phyloP scores from a whole-genome alignment of 2,888 invertebrate genomes.

The Zonitis immaculata region DNA sequence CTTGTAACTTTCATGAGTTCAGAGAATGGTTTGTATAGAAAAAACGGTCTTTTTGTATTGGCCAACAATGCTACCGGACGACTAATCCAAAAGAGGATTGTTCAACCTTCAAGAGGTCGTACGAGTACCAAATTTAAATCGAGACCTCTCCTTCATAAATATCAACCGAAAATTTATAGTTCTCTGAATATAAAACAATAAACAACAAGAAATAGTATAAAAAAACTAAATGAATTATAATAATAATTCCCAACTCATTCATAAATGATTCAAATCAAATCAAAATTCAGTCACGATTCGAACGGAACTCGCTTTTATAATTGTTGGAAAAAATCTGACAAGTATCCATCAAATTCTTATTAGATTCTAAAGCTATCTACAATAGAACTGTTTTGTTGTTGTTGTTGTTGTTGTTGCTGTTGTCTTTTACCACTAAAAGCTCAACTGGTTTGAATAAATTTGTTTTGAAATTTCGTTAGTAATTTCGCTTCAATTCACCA shows the following conservation, averaged over 20 bases:
- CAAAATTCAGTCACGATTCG: no score
- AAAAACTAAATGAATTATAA: not conserved
- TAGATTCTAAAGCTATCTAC: no score
- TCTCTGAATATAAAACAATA: not conserved
- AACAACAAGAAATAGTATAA: not conserved
- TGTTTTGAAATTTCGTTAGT: not conserved
- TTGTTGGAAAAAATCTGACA: not conserved
- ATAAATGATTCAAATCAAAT: not conserved
- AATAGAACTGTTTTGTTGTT: no score
- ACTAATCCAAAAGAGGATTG: constrained; percentile 8
- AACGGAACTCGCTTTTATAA: no score
- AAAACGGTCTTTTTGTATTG: not conserved
- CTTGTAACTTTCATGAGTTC: constrained; percentile 1
- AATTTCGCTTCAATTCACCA: not conserved
- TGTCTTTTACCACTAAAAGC: no score
- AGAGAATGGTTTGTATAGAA: not conserved
- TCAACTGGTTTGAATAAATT: no score
- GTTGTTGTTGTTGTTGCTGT: no score
- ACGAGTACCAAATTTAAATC: constrained; percentile 11
- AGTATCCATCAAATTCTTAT: not conserved
- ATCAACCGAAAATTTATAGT: not conserved
- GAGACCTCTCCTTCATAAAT: not conserved
- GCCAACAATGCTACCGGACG: not conserved
- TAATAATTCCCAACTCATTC: not conserved
- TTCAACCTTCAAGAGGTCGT: constrained; percentile 16